Percentiles rank a stretch among this genome's conserved stretches.
Conservation (phyloP, 2,888 invertebrate species). For the Agrotis exclamationis region DNA sequence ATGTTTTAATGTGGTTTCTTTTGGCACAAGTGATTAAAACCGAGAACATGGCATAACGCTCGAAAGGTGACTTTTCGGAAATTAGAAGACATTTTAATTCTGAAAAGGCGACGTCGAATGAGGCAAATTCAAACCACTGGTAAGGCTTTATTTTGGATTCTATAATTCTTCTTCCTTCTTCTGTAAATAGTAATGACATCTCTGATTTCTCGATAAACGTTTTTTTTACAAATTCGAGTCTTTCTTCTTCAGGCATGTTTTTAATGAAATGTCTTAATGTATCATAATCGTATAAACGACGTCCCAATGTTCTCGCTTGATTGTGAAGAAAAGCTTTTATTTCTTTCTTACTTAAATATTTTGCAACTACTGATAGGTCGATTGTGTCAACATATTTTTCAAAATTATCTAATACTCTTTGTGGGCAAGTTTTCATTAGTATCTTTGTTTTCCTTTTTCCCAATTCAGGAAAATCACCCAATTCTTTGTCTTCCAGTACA, state of each 20-base stretch:
- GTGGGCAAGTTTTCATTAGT: slow-evolving; percentile 74
- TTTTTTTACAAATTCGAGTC: slow-evolving; percentile 77
- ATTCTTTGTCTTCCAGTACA: slow-evolving; percentile 63
- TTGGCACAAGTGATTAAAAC: slow-evolving; percentile 73
- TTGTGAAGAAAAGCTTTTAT: slow-evolving; percentile 72
- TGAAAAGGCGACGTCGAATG: slow-evolving; percentile 75
- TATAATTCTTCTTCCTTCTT: background rate
- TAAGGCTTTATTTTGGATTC: slow-evolving; percentile 61
- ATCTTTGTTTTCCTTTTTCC: slow-evolving; percentile 71
- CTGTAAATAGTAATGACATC: background rate
- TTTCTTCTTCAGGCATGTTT: slow-evolving; percentile 72
- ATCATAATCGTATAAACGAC: slow-evolving; percentile 65
- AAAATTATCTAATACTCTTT: slow-evolving; percentile 75
- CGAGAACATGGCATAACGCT: slow-evolving; percentile 74
- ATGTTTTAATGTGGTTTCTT: slow-evolving; percentile 68
- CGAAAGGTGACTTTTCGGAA: slow-evolving; percentile 72
- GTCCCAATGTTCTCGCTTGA: slow-evolving; percentile 61
- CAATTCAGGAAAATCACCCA: slow-evolving; percentile 61
- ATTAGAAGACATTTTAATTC: slow-evolving; percentile 77
- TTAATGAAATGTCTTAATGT: slow-evolving; percentile 75
- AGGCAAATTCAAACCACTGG: slow-evolving; percentile 77
- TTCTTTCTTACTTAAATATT: slow-evolving; percentile 73
- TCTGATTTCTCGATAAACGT: slow-evolving; percentile 71
- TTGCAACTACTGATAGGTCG: slow-evolving; percentile 74
- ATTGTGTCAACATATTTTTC: slow-evolving; percentile 67